Evolutionary conservation across 2,113 vertebrate species (phyloP), one percentile per base, ranked within the genome.

Genomic region (Arizona elegans): DNA sequence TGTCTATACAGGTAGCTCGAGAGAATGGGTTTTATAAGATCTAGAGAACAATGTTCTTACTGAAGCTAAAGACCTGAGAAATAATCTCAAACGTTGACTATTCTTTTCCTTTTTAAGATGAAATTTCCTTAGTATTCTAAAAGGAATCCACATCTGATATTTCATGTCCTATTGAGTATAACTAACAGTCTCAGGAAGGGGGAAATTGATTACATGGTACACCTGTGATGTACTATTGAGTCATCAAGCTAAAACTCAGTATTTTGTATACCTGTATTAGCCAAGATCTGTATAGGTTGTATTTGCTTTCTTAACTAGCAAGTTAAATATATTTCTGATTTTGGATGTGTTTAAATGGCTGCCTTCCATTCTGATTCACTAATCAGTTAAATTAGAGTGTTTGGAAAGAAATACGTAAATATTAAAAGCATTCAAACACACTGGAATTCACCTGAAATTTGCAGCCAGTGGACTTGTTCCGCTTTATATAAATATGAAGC

Each of bases 401-500:
- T 58, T 81, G 54, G 26, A 26, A 53, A 88, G 33, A 92, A 58
- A 24, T 23, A 43, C 17, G 29, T 81, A 56, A 81, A 88, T 15
- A n/a, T 26, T 58, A 55, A 92, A 88, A 81, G 15, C 23, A 89
- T 92, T 55, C 5, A 58, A 59, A 19, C 47, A 92, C 50, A 53
- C 43, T 50, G 59, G 33, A 62, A 70, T 19, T 54, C 53, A 59
- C 38, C 38, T 90, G 92, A 89, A 55, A 47, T 85, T 85, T 89
- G 43, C 43, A 11, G 15, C 88, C 93, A 90, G 24, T 55, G 24
- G 91, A 94, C 93, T 93, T n/a, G 52, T 4, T 92, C 17, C n/a
- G 1, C 43, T 93, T 90, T 93, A 43, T 90, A 23, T 5, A 62
- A 95, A 1, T 62, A 93, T 21, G 81, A 95, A 95, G 12, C 13